phyloP scores from a whole-genome alignment of 2,113 vertebrate genomes.

The Callocephalon fimbriatum region DNA sequence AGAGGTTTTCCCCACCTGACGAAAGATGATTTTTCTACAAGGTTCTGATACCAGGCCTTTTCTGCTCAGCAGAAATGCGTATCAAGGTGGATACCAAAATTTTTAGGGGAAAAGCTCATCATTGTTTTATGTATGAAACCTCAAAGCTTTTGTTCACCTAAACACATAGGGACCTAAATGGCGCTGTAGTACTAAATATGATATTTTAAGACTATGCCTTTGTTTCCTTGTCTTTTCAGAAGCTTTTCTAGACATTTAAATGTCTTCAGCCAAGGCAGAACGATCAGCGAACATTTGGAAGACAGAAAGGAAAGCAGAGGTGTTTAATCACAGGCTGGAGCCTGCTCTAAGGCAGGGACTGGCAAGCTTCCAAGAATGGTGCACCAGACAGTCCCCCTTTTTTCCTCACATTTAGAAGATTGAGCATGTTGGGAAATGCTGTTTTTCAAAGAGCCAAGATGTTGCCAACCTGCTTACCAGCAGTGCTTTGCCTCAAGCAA shows the following conservation, averaged over 20 bases:
- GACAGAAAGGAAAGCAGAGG: conserved; percentile 44
- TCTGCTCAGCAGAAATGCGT: neutral
- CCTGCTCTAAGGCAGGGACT: neutral
- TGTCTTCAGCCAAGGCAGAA: neutral
- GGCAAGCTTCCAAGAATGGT: neutral
- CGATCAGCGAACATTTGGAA: neutral
- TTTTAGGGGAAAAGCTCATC: neutral
- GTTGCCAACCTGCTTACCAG: neutral
- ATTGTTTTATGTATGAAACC: neutral
- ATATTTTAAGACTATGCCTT: neutral
- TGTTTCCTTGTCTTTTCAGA: neutral
- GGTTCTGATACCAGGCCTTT: neutral
- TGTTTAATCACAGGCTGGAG: conserved; percentile 40
- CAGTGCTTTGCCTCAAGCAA: neutral
- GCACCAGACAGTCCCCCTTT: neutral
- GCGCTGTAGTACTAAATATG: neutral
- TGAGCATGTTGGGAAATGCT: neutral
- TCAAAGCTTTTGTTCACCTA: neutral
- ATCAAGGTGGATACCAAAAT: neutral
- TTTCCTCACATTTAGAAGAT: neutral
- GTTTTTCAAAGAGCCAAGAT: neutral
- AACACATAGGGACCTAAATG: neutral
- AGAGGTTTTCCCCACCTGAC: neutral
- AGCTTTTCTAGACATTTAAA: neutral
- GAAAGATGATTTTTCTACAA: neutral